Conservation (phyloP, 35 echinoderm and acorn worm species). For the Lytechinus variegatus region DNA sequence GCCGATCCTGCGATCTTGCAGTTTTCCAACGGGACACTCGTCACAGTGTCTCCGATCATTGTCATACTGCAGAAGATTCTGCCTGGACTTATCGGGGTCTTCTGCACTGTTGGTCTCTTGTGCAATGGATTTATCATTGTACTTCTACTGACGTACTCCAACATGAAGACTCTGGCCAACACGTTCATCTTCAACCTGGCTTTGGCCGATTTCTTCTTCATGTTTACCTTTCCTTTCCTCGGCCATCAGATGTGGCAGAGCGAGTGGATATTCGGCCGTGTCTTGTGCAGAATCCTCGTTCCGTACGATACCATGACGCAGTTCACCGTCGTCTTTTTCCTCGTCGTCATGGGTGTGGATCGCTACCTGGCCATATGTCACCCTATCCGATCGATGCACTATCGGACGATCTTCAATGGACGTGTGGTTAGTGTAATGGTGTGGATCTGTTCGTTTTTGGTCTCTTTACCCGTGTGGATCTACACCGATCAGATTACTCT, state of each 20-base stretch:
- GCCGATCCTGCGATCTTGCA: slow-evolving; percentile 9
- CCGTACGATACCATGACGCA: slow-evolving; percentile 88
- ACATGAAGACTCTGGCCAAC: slow-evolving; percentile 88
- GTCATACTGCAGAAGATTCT: not conserved
- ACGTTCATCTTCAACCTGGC: slow-evolving; percentile 89
- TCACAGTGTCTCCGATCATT: not conserved
- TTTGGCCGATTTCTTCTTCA: slow-evolving; percentile 87
- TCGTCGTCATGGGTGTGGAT: slow-evolving; percentile 86
- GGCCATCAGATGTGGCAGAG: slow-evolving; percentile 68
- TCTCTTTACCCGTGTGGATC: slow-evolving; percentile 81
- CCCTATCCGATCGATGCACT: slow-evolving; percentile 87
- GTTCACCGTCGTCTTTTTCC: slow-evolving; percentile 85
- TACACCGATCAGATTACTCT: slow-evolving; percentile 59
- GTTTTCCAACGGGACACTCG: slow-evolving; percentile 5
- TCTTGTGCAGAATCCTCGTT: slow-evolving; percentile 76
- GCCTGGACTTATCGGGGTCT: slow-evolving; percentile 44
- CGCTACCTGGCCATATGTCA: slow-evolving; percentile 91
- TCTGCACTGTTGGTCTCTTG: slow-evolving; percentile 68
- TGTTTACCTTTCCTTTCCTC: slow-evolving; percentile 81
- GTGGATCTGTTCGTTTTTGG: slow-evolving; percentile 67
- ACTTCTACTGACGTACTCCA: slow-evolving; percentile 72
- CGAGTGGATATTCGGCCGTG: slow-evolving; percentile 80
- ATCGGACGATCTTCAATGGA: slow-evolving; percentile 75
- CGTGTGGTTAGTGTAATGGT: slow-evolving; percentile 63
- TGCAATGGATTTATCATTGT: slow-evolving; percentile 88